phyloP scores from a whole-genome alignment of 2,113 vertebrate species.

The cattle (Bos taurus) region DNA sequence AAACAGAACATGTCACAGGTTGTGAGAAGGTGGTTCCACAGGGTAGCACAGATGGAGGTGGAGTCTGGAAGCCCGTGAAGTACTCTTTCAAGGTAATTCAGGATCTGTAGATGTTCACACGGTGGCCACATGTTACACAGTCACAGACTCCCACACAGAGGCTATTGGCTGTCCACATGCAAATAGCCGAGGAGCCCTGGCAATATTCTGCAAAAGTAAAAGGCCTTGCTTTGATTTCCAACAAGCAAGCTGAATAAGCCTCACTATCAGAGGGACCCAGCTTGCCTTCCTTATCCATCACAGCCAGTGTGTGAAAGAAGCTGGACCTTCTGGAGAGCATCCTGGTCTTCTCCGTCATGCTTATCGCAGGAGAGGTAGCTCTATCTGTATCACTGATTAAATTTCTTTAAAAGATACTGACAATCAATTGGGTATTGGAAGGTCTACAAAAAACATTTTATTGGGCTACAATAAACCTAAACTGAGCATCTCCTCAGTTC shows the following conservation, averaged over 20 bases:
- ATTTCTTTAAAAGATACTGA: background rate
- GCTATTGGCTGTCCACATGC: background rate
- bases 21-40: background rate
- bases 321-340: background rate
- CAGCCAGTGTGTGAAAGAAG: background rate
- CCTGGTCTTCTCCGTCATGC: background rate
- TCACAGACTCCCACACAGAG: background rate
- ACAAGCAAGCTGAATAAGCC: background rate
- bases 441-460: background rate
- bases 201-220: background rate
- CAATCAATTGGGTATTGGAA: background rate
- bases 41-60: background rate
- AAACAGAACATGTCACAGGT: background rate
- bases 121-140: background rate
- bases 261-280: background rate
- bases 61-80: background rate
- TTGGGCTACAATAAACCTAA: background rate
- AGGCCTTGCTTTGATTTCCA: background rate
- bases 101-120: background rate
- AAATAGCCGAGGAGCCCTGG: background rate
- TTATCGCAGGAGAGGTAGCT: background rate
- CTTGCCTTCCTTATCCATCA: background rate
- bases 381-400: background rate
- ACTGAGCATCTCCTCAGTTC: background rate
- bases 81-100: background rate